Evolutionary conservation across 2,113 vertebrate genomes (phyloP).

Genomic region (Pygoscelis antarcticus): DNA sequence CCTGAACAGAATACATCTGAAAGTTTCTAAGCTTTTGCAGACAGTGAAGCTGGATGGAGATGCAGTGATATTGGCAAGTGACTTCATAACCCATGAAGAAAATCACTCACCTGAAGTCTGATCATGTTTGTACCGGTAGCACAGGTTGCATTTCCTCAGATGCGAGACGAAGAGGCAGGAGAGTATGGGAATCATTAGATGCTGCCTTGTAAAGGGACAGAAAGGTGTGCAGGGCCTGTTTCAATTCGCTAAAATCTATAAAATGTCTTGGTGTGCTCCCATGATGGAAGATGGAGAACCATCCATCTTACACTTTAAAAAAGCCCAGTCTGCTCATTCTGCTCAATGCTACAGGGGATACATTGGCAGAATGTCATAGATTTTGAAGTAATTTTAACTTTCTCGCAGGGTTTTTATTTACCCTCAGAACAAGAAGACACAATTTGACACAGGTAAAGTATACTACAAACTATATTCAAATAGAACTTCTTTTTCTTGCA

Average conservation of each 20-base stretch:
- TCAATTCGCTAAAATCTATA: neutral
- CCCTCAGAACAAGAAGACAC: neutral
- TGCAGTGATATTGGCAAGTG: neutral
- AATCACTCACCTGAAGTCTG: neutral
- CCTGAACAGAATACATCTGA: neutral
- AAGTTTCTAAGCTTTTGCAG: neutral
- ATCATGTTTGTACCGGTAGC: neutral
- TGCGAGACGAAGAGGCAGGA: accelerated
- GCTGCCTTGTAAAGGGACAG: neutral
- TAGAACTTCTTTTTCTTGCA: neutral
- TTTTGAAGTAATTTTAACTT: neutral
- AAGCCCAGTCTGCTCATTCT: neutral
- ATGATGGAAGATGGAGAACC: neutral
- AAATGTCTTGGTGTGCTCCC: neutral
- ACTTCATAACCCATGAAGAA: neutral
- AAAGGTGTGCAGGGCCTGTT: neutral
- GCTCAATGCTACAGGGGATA: neutral
- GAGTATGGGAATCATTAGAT: neutral
- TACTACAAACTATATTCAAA: neutral
- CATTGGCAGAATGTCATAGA: neutral
- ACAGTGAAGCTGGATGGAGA: neutral
- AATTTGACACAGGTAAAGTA: neutral
- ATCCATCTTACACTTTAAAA: neutral
- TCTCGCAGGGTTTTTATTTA: neutral
- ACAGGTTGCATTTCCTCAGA: neutral